phyloP scores from a whole-genome alignment of 2,888 invertebrate species.

The Scrobipalpa atriplicella region DNA sequence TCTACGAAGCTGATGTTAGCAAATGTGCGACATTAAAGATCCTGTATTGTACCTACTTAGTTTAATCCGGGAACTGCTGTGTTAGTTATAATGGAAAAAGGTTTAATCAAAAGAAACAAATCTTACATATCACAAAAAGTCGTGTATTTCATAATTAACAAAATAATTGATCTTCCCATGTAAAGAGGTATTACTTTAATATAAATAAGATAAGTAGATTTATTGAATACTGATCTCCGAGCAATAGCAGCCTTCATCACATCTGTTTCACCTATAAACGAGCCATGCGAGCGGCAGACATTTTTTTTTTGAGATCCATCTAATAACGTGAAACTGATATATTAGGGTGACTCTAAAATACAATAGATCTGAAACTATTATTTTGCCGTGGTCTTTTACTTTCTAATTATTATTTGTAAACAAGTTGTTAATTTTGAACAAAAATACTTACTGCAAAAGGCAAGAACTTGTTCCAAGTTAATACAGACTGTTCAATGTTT shows the following conservation, averaged over 20 bases:
- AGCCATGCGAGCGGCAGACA: constrained; percentile 64
- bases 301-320: constrained; percentile 1
- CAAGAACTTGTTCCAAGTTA: background rate
- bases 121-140: background rate
- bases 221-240: constrained; percentile 65
- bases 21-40: too few relatives aligned
- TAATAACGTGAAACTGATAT: background rate
- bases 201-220: constrained; percentile 11
- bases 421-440: too few relatives aligned
- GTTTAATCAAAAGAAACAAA: background rate
- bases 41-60: too few relatives aligned
- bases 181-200: background rate
- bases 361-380: too few relatives aligned
- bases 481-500: background rate
- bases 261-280: constrained; percentile 81
- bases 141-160: constrained; percentile 33
- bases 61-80: too few relatives aligned
- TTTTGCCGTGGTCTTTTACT: too few relatives aligned
- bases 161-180: constrained; percentile 34
- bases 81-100: too few relatives aligned
- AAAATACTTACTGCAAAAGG: background rate
- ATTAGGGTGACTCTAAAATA: too few relatives aligned
- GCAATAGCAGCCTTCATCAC: constrained; percentile 56
- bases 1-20: too few relatives aligned
- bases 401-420: too few relatives aligned